phyloP scores from a whole-genome alignment of 1,140 invertebrate species.

The Calycopis cecrops region DNA sequence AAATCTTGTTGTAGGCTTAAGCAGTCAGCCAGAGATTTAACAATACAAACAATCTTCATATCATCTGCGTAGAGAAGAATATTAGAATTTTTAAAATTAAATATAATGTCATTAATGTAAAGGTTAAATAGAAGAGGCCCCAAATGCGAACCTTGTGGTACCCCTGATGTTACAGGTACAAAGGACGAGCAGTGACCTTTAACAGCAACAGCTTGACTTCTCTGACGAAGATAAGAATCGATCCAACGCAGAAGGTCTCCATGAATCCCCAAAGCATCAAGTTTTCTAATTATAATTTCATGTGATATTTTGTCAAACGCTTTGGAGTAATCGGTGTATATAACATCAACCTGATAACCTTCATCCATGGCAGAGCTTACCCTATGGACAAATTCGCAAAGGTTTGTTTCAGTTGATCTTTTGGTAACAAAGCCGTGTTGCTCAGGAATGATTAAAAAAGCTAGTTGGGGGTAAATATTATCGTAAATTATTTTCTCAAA shows the following conservation, averaged over 20 bases:
- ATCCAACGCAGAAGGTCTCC: conserved; percentile 22
- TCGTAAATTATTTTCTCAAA: too few relatives aligned
- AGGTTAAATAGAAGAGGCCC: conserved; percentile 39
- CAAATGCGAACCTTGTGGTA: conserved; percentile 36
- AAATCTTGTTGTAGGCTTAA: too few relatives aligned
- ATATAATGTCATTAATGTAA: background rate
- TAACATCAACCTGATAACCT: conserved; percentile 19
- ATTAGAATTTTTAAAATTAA: too few relatives aligned
- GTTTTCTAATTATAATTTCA: conserved; percentile 16
- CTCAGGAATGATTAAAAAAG: too few relatives aligned
- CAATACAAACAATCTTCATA: too few relatives aligned
- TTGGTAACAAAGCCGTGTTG: too few relatives aligned
- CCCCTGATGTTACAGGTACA: conserved; percentile 28
- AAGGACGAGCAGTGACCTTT: conserved; percentile 20
- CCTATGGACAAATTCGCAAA: too few relatives aligned
- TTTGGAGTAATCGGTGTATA: conserved; percentile 23
- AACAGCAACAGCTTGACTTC: conserved; percentile 23
- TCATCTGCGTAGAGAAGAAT: too few relatives aligned
- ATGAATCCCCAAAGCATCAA: conserved; percentile 17
- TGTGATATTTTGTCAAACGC: conserved; percentile 23
- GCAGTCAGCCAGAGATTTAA: too few relatives aligned
- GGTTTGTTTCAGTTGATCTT: too few relatives aligned
- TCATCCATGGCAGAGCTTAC: conserved; percentile 20
- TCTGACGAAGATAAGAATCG: conserved; percentile 16
- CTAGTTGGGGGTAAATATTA: too few relatives aligned